Evolutionary conservation across 2,797 vertebrate species (phyloP).

Genomic region (Sebastes reedi): DNA sequence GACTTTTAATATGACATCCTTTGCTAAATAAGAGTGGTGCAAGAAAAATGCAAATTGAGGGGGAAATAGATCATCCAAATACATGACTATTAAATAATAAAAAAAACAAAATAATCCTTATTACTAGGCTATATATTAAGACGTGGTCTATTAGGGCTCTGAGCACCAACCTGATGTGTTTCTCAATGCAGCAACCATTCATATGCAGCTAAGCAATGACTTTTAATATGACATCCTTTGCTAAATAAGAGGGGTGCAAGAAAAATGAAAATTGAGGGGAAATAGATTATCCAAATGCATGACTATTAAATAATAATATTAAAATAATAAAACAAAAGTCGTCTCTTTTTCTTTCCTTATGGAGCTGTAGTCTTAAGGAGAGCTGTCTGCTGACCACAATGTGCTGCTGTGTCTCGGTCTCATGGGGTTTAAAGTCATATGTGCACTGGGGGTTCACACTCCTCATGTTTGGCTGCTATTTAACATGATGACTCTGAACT

Average conservation of each 20-base stretch:
- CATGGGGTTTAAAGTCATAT: slow-evolving; percentile 14
- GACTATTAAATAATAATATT: no score
- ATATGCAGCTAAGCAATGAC: not conserved
- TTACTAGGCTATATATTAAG: not conserved
- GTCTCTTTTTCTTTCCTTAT: not conserved
- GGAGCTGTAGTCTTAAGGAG: not conserved
- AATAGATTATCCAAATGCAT: not conserved
- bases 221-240: not conserved
- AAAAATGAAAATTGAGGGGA: not conserved
- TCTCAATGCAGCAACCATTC: not conserved
- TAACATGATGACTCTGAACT: not conserved
- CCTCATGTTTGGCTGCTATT: not conserved
- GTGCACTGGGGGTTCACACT: slow-evolving; percentile 1
- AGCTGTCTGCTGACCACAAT: not conserved
- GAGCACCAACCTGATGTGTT: not conserved
- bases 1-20: not conserved
- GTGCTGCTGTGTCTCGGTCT: slow-evolving; percentile 12
- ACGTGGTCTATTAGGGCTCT: not conserved
- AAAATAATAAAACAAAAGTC: no score
- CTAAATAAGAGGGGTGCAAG: not conserved
- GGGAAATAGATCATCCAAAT: not conserved
- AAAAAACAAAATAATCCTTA: not conserved
- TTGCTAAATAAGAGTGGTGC: not conserved
- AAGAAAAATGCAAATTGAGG: not conserved
- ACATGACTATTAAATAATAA: not conserved